Evolutionary conservation across 2,113 vertebrate genomes (phyloP).

Genomic region (Cyprinodon brontotheroides): DNA sequence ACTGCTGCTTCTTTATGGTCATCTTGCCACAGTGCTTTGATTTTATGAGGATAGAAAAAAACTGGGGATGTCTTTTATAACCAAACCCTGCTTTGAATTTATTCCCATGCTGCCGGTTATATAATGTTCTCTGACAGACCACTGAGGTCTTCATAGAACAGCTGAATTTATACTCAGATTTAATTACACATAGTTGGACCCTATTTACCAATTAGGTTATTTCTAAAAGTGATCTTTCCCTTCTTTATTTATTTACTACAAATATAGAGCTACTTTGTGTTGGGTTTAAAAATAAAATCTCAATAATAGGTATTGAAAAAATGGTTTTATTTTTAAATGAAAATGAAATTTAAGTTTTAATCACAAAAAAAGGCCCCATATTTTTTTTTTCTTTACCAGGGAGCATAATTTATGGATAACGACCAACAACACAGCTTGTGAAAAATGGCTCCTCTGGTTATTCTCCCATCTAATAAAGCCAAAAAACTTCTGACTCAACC

Average conservation of each 20-base stretch:
- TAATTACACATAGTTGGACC: too few species aligned
- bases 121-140: too few species aligned
- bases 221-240: too few species aligned
- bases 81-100: too few species aligned
- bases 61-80: too few species aligned
- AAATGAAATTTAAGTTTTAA: neutral
- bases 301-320: neutral
- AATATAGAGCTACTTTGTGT: neutral
- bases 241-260: neutral
- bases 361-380: neutral
- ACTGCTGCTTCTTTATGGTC: neutral
- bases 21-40: too few species aligned
- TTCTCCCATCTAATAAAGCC: conserved; percentile 10
- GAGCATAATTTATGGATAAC: conserved; percentile 17
- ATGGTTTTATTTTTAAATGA: neutral
- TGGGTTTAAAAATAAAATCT: neutral
- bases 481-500: neutral
- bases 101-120: too few species aligned
- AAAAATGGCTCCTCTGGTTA: neutral
- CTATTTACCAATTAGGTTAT: too few species aligned
- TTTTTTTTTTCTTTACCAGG: neutral
- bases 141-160: too few species aligned
- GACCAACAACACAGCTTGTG: neutral
- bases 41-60: too few species aligned
- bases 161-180: too few species aligned